Evolutionary conservation across 2,888 invertebrate species (phyloP), one percentile per base, ranked within the genome.

Genomic region (Oithona nana): DNA sequence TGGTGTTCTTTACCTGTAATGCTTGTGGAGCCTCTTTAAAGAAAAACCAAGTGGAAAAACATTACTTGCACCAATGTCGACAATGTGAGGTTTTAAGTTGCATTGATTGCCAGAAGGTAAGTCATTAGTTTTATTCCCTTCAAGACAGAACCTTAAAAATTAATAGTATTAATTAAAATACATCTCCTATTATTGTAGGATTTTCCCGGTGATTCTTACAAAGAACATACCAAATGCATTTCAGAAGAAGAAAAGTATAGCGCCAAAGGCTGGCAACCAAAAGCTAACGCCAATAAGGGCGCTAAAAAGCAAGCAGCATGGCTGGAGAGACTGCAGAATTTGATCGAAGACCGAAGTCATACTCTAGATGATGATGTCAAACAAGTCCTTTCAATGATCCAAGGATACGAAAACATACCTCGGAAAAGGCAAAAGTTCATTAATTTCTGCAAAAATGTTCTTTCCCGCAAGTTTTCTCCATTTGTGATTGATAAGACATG

Each of bases 1-100:
- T 95, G 95, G 95, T 95, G 52, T 85, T 89, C 61, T 95, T 95
- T 72, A 87, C 86, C 13, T 95, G 95, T 73, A 86, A 86, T 68
- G 80, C 83, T 67, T 97, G 95, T 72, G 92, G 93, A 0, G 88
- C 88, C 65, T 83, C 88, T 49, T 74, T 93, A 39, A 89, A 92
- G 72, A 95, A 95, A 71, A 85, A 87, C 28, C 83, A 85, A 71
- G 92, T 93, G 0, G 88, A 88, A 67, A 89, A 88, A 70, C 94
- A 94, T 74, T 77, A 79, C 62, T 52, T 63, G 67, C 80, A 79
- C 59, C 79, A 80, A 71, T 92, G 90, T 71, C 79, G 84, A 61
- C 77, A 77, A 16, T 77, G 77, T 57, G 79, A 83, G 66, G 82
- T 81, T 68, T 75, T 93, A 54, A 86, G 90, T 1, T 95, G 95